Base-by-base conservation (phyloP, 2,797 vertebrate species). In the Xenopus petersii region DNA sequence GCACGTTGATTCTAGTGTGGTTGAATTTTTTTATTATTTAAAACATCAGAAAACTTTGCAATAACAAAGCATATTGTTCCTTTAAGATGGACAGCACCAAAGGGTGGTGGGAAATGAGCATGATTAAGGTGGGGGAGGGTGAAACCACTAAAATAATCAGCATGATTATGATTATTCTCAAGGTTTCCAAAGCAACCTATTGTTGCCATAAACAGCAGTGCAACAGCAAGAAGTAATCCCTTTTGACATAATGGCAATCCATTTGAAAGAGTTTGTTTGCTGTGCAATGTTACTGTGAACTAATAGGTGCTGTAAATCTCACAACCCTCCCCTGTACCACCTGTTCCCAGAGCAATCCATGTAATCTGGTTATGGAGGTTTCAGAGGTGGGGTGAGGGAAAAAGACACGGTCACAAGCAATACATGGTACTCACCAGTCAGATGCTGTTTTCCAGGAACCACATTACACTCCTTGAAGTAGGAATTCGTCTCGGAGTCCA, bases 391-490 rank as follows among this genome's bases (percentile, higher is more conserved):
- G 48, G 56, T 56, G 10, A 33, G 61, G 61, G 10, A 5, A 9
- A n/a, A 26, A 12, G 21, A 21, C 21, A 21, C 21, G 21, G 21
- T 21, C 10, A 59, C 7, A 60, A 26, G 9, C 21, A 60, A 10
- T 11, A 9, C 24, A 12, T 30, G 21, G 5, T 5, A 36, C 74
- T 86, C 87, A 95, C 94, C 94, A 77, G 84, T 86, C 79, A 98
- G 72, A 70, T 98, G 95, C 5, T 93, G 85, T 81, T 92, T 91
- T 0, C 91, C 85, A 0, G 96, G 96, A 56, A 80, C 62, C 78
- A 96, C 90, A 13, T 86, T 88, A 89, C 96, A 98, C 42, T 89
- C 94, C 80, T 81, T 91, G 86, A 98, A 99, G 87, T 93, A 99
- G 1, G 90, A 88, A 0, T 98, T 96, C 0, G 96, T 83, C 42